These are phyloP conservation scores for Mormyrus proboscirostris DNA, from an alignment of 2,797 vertebrate species.

Conservation along the genomic window DNA sequence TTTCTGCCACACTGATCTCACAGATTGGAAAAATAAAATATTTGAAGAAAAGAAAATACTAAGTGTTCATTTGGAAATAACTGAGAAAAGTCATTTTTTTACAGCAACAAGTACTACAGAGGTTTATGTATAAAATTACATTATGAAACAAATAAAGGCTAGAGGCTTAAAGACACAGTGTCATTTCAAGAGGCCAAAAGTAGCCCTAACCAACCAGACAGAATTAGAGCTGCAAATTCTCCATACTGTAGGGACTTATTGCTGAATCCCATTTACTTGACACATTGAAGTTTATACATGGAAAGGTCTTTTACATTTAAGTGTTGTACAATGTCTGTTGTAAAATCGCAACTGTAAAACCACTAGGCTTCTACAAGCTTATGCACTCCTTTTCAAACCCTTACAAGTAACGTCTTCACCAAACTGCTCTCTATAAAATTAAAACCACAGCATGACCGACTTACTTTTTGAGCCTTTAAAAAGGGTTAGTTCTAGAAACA, in stretches of 20 bases:
- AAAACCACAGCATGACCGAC: not conserved
- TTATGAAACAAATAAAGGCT: not conserved
- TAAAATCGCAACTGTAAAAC: not conserved
- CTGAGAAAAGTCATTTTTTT: not conserved
- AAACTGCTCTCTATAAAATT: not conserved
- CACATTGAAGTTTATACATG: not conserved
- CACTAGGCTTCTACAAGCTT: not conserved
- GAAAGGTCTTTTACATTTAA: not conserved
- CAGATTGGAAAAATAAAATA: not conserved
- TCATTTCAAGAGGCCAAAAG: not conserved
- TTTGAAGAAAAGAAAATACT: not conserved
- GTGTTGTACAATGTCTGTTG: not conserved
- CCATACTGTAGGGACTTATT: not conserved
- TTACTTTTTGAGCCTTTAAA: not conserved
- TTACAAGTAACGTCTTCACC: not conserved
- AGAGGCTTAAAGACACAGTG: not conserved
- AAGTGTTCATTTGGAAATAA: not conserved
- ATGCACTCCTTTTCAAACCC: not conserved
- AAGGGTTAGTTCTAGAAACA: not conserved
- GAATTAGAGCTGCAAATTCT: not conserved
- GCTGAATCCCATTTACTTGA: not conserved
- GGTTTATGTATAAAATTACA: not conserved
- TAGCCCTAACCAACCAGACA: not conserved
- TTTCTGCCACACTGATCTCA: not conserved
- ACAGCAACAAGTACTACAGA: not conserved